A percentile compares a stretch with the other conserved stretches of the same genome.
Evolutionary conservation across 2,113 vertebrate genomes (phyloP).

Genomic region (Tonatia bakeri): DNA sequence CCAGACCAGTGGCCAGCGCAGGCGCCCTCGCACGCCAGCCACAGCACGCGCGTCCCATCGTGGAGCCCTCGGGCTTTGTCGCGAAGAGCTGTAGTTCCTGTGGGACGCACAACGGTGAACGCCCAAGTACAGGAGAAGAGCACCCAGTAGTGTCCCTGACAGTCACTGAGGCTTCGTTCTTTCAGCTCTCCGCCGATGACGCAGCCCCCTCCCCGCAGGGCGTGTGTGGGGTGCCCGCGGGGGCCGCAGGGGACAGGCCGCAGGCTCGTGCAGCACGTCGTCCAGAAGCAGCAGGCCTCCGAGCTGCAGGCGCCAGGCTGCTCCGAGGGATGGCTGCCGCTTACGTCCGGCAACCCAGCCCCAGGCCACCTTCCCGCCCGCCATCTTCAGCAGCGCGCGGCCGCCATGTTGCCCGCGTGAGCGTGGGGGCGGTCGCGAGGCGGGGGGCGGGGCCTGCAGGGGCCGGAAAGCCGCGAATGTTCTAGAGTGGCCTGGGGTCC

Average conservation of each 20-base stretch:
- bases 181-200: slow-evolving; percentile 93
- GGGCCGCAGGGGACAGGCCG: not conserved
- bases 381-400: no score
- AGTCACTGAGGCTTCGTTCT: slow-evolving; percentile 91
- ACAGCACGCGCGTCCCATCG: slow-evolving; percentile 94
- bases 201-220: slow-evolving; percentile 93
- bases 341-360: not conserved
- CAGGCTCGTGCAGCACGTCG: not conserved
- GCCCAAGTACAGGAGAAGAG: slow-evolving; percentile 97
- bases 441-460: not conserved
- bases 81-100: slow-evolving; percentile 95
- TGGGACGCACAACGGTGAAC: slow-evolving; percentile 98
- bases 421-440: no score
- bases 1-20: slow-evolving; percentile 96
- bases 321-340: slow-evolving; percentile 7
- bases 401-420: no score
- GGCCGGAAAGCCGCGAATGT: not conserved
- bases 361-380: no score
- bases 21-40: slow-evolving; percentile 92
- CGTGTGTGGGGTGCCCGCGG: slow-evolving; percentile 91
- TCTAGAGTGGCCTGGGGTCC: not conserved
- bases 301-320: not conserved
- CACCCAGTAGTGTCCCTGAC: slow-evolving; percentile 94
- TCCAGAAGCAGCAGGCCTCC: slow-evolving; percentile 29
- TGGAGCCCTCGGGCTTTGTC: slow-evolving; percentile 95